These are phyloP conservation scores for Trematocara macrostoma DNA, from an alignment of 2,113 vertebrate genomes.

Conservation along the genomic window DNA sequence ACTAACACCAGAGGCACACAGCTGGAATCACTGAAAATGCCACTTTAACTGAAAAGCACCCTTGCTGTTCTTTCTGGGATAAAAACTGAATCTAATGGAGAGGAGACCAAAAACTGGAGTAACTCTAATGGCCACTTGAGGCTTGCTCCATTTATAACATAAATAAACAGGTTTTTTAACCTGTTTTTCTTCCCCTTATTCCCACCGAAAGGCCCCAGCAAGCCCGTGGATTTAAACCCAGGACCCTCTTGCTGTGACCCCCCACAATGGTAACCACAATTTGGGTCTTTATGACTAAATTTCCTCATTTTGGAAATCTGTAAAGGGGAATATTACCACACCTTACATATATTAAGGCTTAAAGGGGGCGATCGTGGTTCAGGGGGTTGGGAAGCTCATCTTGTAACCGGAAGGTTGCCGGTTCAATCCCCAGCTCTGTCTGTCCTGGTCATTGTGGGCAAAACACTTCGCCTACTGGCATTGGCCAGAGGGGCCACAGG, in stretches of 20 bases:
- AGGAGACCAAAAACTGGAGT: background rate
- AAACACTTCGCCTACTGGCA: background rate
- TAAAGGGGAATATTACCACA: background rate
- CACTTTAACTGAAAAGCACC: background rate
- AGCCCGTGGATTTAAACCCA: background rate
- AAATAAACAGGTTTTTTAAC: background rate
- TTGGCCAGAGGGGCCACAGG: background rate
- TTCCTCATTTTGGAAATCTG: background rate
- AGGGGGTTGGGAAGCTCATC: background rate
- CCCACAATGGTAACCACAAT: background rate
- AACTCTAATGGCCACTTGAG: background rate
- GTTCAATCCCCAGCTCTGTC: background rate
- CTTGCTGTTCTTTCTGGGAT: background rate
- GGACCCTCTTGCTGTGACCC: background rate
- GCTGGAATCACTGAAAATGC: background rate
- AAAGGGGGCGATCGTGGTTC: background rate
- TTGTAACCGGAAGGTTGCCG: accelerated
- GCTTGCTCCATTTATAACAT: background rate
- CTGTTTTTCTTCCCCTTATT: background rate
- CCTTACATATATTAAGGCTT: background rate
- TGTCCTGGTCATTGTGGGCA: background rate
- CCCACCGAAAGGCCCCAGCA: background rate
- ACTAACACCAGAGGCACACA: background rate
- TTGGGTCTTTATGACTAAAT: background rate
- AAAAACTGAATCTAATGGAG: background rate